Evolutionary conservation across 1,140 invertebrate genomes (phyloP).

Genomic region (Meloidogyne chitwoodi): DNA sequence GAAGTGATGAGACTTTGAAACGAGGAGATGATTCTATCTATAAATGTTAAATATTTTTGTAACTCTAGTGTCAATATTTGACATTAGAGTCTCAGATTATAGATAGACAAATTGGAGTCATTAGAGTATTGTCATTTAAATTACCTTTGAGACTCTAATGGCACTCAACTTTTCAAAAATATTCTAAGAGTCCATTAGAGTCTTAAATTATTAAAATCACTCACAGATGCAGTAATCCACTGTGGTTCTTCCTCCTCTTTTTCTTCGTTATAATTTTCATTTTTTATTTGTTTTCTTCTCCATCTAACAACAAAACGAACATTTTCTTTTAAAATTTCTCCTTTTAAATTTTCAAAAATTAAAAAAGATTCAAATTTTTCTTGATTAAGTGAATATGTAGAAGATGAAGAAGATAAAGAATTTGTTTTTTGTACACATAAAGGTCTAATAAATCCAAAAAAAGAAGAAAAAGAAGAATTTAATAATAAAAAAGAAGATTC

Average conservation of each 20-base stretch:
- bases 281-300: constrained; percentile 22
- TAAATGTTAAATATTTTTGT: too few relatives aligned
- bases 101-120: background rate
- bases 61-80: too few relatives aligned
- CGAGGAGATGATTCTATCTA: constrained; percentile 30
- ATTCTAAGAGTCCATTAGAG: background rate
- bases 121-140: background rate
- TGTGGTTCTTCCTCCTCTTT: constrained; percentile 35
- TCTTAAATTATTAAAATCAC: background rate
- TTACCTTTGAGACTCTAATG: background rate
- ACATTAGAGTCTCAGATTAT: too few relatives aligned
- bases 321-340: background rate
- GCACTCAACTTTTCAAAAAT: too few relatives aligned
- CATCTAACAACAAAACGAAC: constrained; percentile 31
- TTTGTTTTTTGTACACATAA: background rate
- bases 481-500: background rate
- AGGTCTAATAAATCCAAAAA: background rate
- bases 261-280: background rate
- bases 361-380: constrained; percentile 4
- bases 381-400: background rate
- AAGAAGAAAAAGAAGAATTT: background rate
- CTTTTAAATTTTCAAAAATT: background rate
- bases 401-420: constrained; percentile 1
- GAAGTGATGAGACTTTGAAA: constrained; percentile 36
- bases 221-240: constrained; percentile 45